Percentiles rank a stretch among this genome's conserved stretches.
Evolutionary conservation across 2,888 invertebrate species (phyloP).

Genomic region (Cosmopolites sordidus): DNA sequence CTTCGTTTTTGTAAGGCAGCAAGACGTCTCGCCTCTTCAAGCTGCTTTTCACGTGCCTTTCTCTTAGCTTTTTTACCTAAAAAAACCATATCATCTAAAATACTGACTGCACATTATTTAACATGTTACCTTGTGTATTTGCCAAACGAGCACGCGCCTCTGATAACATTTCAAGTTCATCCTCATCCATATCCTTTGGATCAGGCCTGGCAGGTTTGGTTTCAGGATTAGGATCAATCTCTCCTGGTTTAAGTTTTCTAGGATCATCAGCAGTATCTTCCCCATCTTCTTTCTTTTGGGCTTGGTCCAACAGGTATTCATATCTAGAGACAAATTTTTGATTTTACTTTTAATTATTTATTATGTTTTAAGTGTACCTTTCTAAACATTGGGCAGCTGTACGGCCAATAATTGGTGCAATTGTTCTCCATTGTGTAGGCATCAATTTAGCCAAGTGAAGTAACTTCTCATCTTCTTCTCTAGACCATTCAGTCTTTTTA

Average conservation of each 20-base stretch:
- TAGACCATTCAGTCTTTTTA: constrained; percentile 99
- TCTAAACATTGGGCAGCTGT: constrained; percentile 99
- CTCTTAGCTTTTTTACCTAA: constrained; percentile 77
- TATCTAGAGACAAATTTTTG: constrained; percentile 50
- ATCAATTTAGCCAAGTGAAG: constrained; percentile 96
- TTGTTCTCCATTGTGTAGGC: constrained; percentile 99
- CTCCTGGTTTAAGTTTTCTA: constrained; percentile 94
- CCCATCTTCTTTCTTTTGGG: constrained; percentile 87
- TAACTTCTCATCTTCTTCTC: constrained; percentile 98
- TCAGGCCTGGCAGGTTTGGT: constrained; percentile 99
- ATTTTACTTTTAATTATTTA: neutral
- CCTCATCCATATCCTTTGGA: constrained; percentile 99
- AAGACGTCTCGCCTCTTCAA: constrained; percentile 93
- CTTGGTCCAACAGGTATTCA: constrained; percentile 95
- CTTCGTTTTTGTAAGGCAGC: constrained; percentile 97
- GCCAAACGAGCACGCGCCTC: constrained; percentile 97
- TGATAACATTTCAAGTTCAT: constrained; percentile 98
- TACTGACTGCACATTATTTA: neutral
- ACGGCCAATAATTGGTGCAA: constrained; percentile 97
- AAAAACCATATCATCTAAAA: neutral
- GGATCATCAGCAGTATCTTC: constrained; percentile 92
- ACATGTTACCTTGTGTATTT: constrained; percentile 87
- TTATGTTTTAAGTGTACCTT: constrained; percentile 47
- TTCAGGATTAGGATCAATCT: constrained; percentile 99
- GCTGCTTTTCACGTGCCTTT: constrained; percentile 95